phyloP scores from a whole-genome alignment of 2,113 vertebrate species.

The Pituophis catenifer region DNA sequence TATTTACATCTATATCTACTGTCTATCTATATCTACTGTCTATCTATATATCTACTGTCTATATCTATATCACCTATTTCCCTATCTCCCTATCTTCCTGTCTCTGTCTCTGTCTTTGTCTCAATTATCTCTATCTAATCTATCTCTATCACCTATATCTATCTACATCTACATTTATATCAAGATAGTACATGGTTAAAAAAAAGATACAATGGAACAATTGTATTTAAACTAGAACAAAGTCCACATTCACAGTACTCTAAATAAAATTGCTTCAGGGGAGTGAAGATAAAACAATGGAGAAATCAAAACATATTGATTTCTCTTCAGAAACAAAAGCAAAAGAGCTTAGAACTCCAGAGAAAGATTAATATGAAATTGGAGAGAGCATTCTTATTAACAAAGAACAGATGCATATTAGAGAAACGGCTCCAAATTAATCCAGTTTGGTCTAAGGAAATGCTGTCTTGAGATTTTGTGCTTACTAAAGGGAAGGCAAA shows the following conservation, averaged over 20 bases:
- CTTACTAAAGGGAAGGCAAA: background rate
- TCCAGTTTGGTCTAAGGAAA: background rate
- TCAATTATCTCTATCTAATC: background rate
- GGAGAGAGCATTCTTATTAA: background rate
- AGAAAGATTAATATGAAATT: background rate
- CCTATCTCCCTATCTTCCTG: background rate
- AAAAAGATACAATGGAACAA: background rate
- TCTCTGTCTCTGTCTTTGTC: background rate
- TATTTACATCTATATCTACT: too few species aligned
- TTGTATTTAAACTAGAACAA: background rate
- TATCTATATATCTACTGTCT: background rate
- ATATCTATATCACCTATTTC: background rate
- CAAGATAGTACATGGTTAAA: background rate
- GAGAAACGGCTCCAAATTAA: background rate
- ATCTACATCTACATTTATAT: background rate
- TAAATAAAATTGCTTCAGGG: background rate
- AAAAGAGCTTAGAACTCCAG: background rate
- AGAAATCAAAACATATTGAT: background rate
- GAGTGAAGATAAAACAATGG: background rate
- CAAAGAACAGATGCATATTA: background rate
- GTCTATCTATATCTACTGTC: too few species aligned
- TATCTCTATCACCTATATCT: background rate
- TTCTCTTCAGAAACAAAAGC: background rate
- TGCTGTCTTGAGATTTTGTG: background rate
- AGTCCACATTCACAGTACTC: background rate